phyloP scores from a whole-genome alignment of 2,888 invertebrate species.

The Hylaea fasciaria region DNA sequence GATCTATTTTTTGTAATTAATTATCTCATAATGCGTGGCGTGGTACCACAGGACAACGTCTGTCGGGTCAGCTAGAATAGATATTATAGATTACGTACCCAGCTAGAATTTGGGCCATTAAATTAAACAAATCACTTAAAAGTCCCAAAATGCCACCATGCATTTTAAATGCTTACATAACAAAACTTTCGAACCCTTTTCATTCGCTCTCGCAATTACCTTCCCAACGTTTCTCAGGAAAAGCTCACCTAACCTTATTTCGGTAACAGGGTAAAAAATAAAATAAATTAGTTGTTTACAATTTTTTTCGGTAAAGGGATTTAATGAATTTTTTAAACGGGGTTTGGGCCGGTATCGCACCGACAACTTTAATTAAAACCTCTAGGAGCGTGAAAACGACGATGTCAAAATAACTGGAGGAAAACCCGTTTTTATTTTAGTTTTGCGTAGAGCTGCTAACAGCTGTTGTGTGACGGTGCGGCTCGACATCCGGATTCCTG shows the following conservation, averaged over 20 bases:
- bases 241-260: slow-evolving; percentile 30
- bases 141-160: no score
- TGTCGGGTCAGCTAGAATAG: no score
- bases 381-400: slow-evolving; percentile 65
- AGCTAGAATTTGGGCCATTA: no score
- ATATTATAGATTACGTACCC: no score
- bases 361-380: slow-evolving; percentile 76
- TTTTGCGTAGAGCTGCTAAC: slow-evolving; percentile 44
- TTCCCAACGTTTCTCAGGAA: slow-evolving; percentile 29
- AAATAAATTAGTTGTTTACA: slow-evolving; percentile 58
- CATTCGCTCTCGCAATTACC: slow-evolving; percentile 9
- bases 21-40: no score
- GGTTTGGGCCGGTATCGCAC: slow-evolving; percentile 55
- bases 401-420: slow-evolving; percentile 64
- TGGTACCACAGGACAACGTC: no score
- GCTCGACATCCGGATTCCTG: slow-evolving; percentile 33
- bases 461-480: slow-evolving; percentile 44
- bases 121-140: no score
- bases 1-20: no score
- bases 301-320: slow-evolving; percentile 58
- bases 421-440: slow-evolving; percentile 52
- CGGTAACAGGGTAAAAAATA: slow-evolving; percentile 32
- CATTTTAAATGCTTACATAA: no score
- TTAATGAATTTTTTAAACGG: slow-evolving; percentile 72
- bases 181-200: slow-evolving; percentile 3